These are phyloP conservation scores for Mormyrops attenuatus DNA, from an alignment of 2,797 vertebrate species.

Conservation along the genomic window DNA sequence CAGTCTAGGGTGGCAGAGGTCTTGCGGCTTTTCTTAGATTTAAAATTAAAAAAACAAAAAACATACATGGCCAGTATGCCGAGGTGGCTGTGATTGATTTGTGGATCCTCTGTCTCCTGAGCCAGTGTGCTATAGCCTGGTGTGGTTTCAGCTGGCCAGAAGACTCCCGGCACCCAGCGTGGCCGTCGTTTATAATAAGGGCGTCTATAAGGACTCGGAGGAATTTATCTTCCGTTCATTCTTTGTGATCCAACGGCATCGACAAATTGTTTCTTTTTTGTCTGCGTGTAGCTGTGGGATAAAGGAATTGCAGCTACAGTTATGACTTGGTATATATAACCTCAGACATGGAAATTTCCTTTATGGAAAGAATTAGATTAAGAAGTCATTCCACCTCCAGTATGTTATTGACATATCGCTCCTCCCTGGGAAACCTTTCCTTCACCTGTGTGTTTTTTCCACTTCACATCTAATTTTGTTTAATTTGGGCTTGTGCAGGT, in stretches of 20 bases:
- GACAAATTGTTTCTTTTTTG: not conserved
- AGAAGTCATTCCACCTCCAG: slow-evolving; percentile 18
- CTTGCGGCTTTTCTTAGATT: not conserved
- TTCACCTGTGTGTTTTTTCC: slow-evolving; percentile 50
- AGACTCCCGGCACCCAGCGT: slow-evolving; percentile 26
- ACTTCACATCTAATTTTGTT: slow-evolving; percentile 63
- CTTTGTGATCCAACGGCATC: not conserved
- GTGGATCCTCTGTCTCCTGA: slow-evolving; percentile 50
- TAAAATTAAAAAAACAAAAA: not conserved
- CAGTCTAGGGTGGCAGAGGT: slow-evolving; percentile 17
- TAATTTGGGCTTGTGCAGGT: slow-evolving; percentile 58
- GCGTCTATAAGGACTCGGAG: slow-evolving; percentile 30
- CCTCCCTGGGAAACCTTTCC: slow-evolving; percentile 17
- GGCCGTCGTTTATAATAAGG: slow-evolving; percentile 44
- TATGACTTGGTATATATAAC: not conserved
- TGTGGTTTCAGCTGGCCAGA: slow-evolving; percentile 33
- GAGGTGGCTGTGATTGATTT: slow-evolving; percentile 50
- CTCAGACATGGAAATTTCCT: not conserved
- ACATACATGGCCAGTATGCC: not conserved
- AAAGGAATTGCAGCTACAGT: not conserved
- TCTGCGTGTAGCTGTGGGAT: not conserved
- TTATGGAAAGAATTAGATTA: not conserved
- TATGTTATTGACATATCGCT: slow-evolving; percentile 35
- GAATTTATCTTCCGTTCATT: slow-evolving; percentile 8
- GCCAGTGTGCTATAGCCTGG: slow-evolving; percentile 43